Base-by-base conservation (phyloP, 1,140 invertebrate species). In the Bombus soroeensis region DNA sequence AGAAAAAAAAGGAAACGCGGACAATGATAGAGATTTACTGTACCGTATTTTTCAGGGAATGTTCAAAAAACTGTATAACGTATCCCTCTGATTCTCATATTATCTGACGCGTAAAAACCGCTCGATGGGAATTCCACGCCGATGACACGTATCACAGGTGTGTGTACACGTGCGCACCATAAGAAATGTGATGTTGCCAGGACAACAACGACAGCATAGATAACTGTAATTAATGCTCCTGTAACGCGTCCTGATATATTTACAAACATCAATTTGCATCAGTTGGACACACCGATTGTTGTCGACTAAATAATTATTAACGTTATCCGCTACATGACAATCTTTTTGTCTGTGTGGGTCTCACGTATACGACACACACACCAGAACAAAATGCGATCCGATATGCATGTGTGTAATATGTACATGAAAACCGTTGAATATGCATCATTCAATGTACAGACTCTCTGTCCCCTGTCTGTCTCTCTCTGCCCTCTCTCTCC, bases 291-390 rank as follows among this genome's bases (percentile, higher is more conserved):
- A 75, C 71, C 71, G 79, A 81, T 85, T 81, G 71, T 85, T 75
- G 78, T 57, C 79, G 71, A 47, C 47, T 81, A 85, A 85, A 85
- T 85, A 81, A 85, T 85, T 85, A 85, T 81, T 81, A 85, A 85
- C 78, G 71, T 81, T 85, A 85, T 68, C 41, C 64, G 34, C 12
- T 47, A 13, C 34, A 22, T 59, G 71, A 70, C 62, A 66, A 66
- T 47, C 71, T 85, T 85, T 81, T 85, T 85, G 43, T 13, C 10
- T 22, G 41, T 22, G 22, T 34, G 22, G 3, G 22, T 9, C 28
- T n/a, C 37, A 77, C 53, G 34, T 70, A 37, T 1, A 13, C 39
- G 8, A 22, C 15, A 1, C 5, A 22, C 41, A 10, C 3, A 13
- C 28, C 28, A 28, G 2, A 62, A n/a, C 32, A 18, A 18, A 34